Base-by-base conservation (phyloP, 37 sponge, comb jelly and placozoan species). In the Trichoplax adhaerens region DNA sequence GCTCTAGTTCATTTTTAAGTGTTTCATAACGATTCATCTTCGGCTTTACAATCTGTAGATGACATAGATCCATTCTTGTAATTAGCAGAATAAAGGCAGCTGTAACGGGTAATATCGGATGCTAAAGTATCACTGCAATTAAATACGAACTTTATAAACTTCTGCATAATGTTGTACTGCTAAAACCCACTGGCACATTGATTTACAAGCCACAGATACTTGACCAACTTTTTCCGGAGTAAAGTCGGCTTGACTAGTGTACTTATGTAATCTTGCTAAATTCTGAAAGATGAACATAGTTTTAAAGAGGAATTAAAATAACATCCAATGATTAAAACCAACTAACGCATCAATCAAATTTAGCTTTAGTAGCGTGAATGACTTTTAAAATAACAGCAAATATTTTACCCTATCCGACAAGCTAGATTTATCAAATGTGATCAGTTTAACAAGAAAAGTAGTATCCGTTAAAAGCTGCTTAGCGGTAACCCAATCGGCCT, bases 161-260 rank as follows among this genome's bases (percentile, higher is more conserved):
- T 72, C 74, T 52, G 72, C 68, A 69, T 83, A 87, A 72, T 80
- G 76, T 52, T 82, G 81, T n/a, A 87, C 71, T 10, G 87, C 87
- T 55, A 83, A 57, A 53, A 87, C 83, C 87, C 87, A 87, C 74
- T 76, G 60, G 74, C 87, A 87, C 69, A 87, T 78, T 47, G 83
- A 83, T 81, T 83, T 73, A 55, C 87, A 87, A 5, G 87, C 87
- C 55, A 82, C 83, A 59, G 87, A 87, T 48, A 71, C 73, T 3
- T 73, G 75, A 47, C 74, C 78, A 3, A 87, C 75, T 50, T 80
- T 76, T 1, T 72, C 80, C 2, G 87, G 87, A 4, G 68, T 72
- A 65, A 87, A 87, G 71, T 73, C 73, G 1, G 80, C 76, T 8
- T 77, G 80, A 0, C 56, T 54, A 1, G 75, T 76, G 69, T 80